Evolutionary conservation across 2,797 vertebrate species (phyloP), one percentile per base, ranked within the genome.

Genomic region (Coreius guichenoti): DNA sequence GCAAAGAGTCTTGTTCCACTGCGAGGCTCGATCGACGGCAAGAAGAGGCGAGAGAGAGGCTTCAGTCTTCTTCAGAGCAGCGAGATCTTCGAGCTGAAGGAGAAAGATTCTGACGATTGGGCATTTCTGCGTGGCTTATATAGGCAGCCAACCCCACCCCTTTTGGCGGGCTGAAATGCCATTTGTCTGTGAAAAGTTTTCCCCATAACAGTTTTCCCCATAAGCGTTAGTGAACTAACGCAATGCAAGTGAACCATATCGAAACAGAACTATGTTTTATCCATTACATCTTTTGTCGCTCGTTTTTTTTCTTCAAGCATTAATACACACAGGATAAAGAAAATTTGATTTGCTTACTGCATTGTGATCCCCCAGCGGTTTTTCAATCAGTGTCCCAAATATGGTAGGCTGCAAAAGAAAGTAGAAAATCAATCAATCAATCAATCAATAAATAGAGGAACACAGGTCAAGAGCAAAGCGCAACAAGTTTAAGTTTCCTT

Each of bases 381-480:
- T 88, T 45, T 91, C 89, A 88, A 85, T 89, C 70, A 91, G 83
- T 75, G 87, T 89, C 81, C 89, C 90, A 89, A 91, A 91, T 80
- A 90, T 90, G 75, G 90, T 89, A 17, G 90, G 83, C 88, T 91
- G 86, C 67, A 88, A 90, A 82, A 74, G 58, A 51, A 87, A 85
- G 39, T 11, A 31, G 17, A 76, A 21, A 70, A 58, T 26, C 0
- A 23, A 79, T 51, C 33, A 43, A n/a, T 61, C 29, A 84, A 68
- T 81, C 17, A 74, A 74, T 61, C 29, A 84, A 68, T 81, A 13
- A 74, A 74, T 12, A 43, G 14, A 85, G 26, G 2, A 80, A 80
- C 61, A 47, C 11, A 39, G 39, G 13, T 56, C 68, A 73, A 68
- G 9, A 68, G 56, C 21, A 84, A 17, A 33, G 23, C 63, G 21